Percentiles rank a stretch among this genome's conserved stretches.
Evolutionary conservation across 2,888 invertebrate genomes (phyloP).

Genomic region (Biston stratarius): DNA sequence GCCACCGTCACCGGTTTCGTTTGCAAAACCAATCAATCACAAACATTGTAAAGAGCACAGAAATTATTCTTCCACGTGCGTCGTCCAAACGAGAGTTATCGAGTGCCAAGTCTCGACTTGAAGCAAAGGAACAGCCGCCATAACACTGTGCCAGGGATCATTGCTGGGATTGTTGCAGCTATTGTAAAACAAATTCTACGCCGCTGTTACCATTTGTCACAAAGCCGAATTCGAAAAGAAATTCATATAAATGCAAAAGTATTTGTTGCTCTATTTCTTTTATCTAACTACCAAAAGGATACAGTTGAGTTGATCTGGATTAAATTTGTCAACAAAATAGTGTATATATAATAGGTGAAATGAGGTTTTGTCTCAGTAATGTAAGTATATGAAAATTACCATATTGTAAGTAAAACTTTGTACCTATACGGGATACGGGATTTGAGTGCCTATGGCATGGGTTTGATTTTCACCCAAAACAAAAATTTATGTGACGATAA

Average conservation of each 20-base stretch:
- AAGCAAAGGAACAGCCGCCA: conserved; percentile 76
- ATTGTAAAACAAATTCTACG: conserved; percentile 78
- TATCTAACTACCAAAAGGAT: neutral
- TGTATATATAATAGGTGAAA: too few relatives aligned
- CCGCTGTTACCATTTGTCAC: conserved; percentile 77
- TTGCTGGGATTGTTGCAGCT: conserved; percentile 63
- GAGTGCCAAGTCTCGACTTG: conserved; percentile 79
- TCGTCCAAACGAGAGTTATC: conserved; percentile 68
- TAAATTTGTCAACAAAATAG: neutral
- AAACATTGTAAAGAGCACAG: conserved; percentile 57
- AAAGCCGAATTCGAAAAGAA: conserved; percentile 68
- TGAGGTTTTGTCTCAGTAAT: neutral
- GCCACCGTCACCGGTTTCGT: conserved; percentile 35
- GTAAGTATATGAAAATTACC: neutral
- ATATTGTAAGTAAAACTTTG: too few relatives aligned
- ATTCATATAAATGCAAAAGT: conserved; percentile 38
- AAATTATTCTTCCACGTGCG: conserved; percentile 72
- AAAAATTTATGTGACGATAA: too few relatives aligned
- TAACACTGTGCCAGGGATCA: conserved; percentile 76
- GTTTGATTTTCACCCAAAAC: too few relatives aligned
- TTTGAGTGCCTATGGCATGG: too few relatives aligned
- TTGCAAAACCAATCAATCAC: conserved; percentile 46
- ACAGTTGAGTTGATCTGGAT: neutral
- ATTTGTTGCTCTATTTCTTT: neutral
- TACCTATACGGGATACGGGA: too few relatives aligned